Evolutionary conservation across 1,140 invertebrate genomes (phyloP).

Genomic region (Dysdera silvatica): DNA sequence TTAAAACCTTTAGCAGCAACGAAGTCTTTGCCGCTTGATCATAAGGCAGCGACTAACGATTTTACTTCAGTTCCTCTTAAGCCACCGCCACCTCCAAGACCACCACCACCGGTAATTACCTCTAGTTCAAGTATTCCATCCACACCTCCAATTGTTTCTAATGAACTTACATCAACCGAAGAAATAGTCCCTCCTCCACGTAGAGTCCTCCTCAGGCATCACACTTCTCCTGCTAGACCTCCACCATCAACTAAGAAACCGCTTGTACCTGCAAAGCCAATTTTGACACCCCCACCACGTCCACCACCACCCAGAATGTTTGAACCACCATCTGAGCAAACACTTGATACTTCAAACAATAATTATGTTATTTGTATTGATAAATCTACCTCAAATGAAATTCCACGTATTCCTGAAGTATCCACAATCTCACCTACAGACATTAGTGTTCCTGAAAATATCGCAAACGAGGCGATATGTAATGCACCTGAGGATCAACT

Average conservation of each 20-base stretch:
- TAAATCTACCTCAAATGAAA: background rate
- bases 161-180: too few species aligned
- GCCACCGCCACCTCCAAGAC: constrained; percentile 9
- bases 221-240: constrained; percentile 17
- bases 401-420: background rate
- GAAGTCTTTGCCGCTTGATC: constrained; percentile 10
- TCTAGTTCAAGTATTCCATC: too few species aligned
- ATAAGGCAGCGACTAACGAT: background rate
- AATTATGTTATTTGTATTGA: background rate
- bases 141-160: too few species aligned
- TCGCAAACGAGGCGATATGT: too few species aligned
- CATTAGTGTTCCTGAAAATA: too few species aligned
- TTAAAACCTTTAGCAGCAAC: constrained; percentile 4
- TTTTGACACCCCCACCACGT: background rate
- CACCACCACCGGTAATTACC: constrained; percentile 9
- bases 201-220: background rate
- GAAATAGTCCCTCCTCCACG: background rate
- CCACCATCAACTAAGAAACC: background rate
- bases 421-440: background rate
- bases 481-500: too few species aligned
- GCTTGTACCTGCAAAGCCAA: background rate
- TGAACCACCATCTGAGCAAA: background rate
- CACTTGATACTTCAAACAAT: background rate
- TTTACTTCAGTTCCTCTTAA: background rate
- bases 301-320: constrained; percentile 3